phyloP scores from a whole-genome alignment of 92 coral and sea anemone species.

The Meandrina meandrites region DNA sequence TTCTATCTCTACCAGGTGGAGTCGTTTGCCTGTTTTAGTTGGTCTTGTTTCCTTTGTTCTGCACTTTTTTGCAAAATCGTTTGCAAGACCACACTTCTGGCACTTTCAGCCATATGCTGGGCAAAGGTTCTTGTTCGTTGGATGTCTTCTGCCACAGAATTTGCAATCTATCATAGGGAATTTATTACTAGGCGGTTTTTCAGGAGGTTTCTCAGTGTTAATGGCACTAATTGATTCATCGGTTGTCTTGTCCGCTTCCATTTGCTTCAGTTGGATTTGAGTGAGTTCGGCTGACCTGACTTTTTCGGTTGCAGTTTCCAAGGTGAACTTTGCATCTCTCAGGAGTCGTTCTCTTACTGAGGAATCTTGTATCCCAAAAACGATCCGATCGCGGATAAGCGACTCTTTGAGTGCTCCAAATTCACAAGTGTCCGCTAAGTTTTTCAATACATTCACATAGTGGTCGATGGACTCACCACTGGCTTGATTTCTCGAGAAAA shows the following conservation, averaged over 20 bases:
- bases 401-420: conserved; percentile 57
- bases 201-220: conserved; percentile 23
- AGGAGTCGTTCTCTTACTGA: conserved; percentile 56
- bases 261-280: conserved; percentile 55
- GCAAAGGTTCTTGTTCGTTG: conserved; percentile 15
- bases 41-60: conserved; percentile 37
- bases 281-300: conserved; percentile 48
- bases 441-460: conserved; percentile 43
- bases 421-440: conserved; percentile 52
- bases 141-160: background rate
- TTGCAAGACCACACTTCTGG: conserved; percentile 44
- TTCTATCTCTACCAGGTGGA: conserved; percentile 34
- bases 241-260: conserved; percentile 45
- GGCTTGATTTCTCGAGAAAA: conserved; percentile 54
- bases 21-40: conserved; percentile 19
- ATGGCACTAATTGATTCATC: conserved; percentile 41
- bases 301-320: conserved; percentile 46
- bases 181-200: conserved; percentile 27
- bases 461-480: conserved; percentile 53
- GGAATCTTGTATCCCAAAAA: conserved; percentile 50
- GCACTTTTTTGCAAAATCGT: conserved; percentile 45
- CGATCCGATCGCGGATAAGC: conserved; percentile 57
- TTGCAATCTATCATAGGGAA: conserved; percentile 43
- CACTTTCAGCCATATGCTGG: conserved; percentile 41
- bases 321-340: conserved; percentile 50